A percentile compares a stretch with the other conserved stretches of the same genome.
Evolutionary conservation across 2,888 invertebrate species (phyloP).

Genomic region (Ichneumon xanthorius): DNA sequence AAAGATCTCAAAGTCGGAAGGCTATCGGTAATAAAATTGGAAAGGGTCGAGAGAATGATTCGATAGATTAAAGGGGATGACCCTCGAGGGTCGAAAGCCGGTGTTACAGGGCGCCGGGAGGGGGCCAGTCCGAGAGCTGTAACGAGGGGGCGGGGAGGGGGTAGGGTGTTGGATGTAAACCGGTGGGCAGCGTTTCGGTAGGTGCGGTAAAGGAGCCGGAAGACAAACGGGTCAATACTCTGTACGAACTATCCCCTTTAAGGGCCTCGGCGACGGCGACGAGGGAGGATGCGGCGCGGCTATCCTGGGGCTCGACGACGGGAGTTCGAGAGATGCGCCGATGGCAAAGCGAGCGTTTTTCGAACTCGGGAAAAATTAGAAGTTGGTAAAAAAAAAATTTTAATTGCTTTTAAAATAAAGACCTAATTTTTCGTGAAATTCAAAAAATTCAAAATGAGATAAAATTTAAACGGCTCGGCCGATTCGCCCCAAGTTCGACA

Average conservation of each 20-base stretch:
- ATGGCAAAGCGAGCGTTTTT: background rate
- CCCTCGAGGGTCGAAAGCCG: background rate
- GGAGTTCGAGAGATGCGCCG: background rate
- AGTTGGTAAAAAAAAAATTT: background rate
- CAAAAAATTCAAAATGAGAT: too few species aligned
- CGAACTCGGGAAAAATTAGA: background rate
- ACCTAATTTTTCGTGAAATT: too few species aligned
- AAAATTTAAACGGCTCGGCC: too few species aligned
- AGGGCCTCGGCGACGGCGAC: constrained; percentile 74
- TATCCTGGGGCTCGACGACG: background rate
- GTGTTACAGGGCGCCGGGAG: background rate
- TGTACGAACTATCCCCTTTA: constrained; percentile 82
- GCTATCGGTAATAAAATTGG: constrained; percentile 28
- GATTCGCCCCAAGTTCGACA: too few species aligned
- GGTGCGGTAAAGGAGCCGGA: constrained; percentile 54
- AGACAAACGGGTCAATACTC: constrained; percentile 83
- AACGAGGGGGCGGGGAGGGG: constrained; percentile 83
- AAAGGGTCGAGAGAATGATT: constrained; percentile 6
- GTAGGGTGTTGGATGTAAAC: constrained; percentile 74
- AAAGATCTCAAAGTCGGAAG: constrained; percentile 1
- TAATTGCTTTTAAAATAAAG: too few species aligned
- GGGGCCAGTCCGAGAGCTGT: constrained; percentile 36
- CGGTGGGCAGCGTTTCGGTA: constrained; percentile 45
- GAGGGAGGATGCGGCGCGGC: constrained; percentile 73
- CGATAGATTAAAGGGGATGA: constrained; percentile 26